Evolutionary conservation across 2,797 vertebrate genomes (phyloP).

Genomic region (Nothura maculosa): DNA sequence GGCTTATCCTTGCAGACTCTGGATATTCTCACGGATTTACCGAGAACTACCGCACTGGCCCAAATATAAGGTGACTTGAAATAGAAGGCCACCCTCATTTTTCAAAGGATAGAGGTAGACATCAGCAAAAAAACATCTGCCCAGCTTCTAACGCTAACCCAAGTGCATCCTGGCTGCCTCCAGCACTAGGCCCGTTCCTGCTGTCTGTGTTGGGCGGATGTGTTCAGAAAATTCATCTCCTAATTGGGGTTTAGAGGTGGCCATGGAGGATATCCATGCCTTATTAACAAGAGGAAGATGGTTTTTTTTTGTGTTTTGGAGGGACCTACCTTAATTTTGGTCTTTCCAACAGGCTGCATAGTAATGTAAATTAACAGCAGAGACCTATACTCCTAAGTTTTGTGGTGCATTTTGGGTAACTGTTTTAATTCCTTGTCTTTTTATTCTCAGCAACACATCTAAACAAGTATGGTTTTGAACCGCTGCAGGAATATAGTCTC

Average conservation of each 20-base stretch:
- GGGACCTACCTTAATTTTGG: not conserved
- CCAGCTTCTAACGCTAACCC: not conserved
- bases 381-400: not conserved
- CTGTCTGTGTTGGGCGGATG: not conserved
- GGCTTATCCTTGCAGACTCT: not conserved
- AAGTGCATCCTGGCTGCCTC: not conserved
- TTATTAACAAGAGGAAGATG: not conserved
- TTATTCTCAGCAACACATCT: not conserved
- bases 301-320: rapidly evolving
- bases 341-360: not conserved
- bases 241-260: not conserved
- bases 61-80: not conserved
- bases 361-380: not conserved
- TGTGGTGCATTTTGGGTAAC: not conserved
- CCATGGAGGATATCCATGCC: not conserved
- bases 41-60: not conserved
- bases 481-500: not conserved
- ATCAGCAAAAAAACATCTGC: not conserved
- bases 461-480: not conserved
- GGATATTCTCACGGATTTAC: not conserved
- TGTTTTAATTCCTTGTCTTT: not conserved
- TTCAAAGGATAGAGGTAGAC: not conserved
- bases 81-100: not conserved
- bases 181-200: not conserved
- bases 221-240: not conserved